Evolutionary conservation across 1,140 invertebrate species (phyloP), one percentile per base, ranked within the genome.

Genomic region (Tyrophagus putrescentiae): DNA sequence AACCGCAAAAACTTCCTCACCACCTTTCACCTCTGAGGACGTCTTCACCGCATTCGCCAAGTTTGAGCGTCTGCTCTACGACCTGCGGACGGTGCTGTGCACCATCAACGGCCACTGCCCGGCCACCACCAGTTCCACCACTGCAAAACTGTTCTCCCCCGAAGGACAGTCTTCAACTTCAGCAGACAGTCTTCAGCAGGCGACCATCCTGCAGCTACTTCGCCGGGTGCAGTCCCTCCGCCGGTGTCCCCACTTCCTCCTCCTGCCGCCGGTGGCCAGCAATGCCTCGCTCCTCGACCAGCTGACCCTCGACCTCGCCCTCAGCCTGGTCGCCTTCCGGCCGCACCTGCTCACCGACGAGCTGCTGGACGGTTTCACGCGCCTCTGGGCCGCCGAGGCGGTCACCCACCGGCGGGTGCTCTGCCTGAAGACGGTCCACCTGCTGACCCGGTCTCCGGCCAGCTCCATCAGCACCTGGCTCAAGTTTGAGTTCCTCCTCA

Each of bases 351-450:
- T 54, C 3, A 54, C 32, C 3, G 52, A 54, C 5, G 25, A 32
- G 27, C 27, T 54, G 39, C 39, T 54, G 52, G 52, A 54, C 25
- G 2, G 27, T 48, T 48, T 48, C 31, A 48, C 31, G 18, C 45
- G 31, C 7, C 31, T 18, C 31, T 48, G 45, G 45, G 31, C 13
- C 27, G 3, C 21, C 4, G 16, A 54, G n/a, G 11, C 13, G 31
- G 2, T 27, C 21, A 32, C 52, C 11, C 25, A 18, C 27, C 13
- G 4, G 39, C 16, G 28, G 27, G 7, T 54, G 13, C 32, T 54
- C 18, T 54, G 52, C 13, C 3, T 34, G 1, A 54, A 54, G 25
- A 27, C 32, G 18, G 18, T 54, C 2, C 27, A 54, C 13, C 21
- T 54, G 27, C 21, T 54, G 13, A 32, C 18, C 25, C 25, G 2